Conservation (phyloP, 2,113 vertebrate genomes). For the Myotis davidii region DNA sequence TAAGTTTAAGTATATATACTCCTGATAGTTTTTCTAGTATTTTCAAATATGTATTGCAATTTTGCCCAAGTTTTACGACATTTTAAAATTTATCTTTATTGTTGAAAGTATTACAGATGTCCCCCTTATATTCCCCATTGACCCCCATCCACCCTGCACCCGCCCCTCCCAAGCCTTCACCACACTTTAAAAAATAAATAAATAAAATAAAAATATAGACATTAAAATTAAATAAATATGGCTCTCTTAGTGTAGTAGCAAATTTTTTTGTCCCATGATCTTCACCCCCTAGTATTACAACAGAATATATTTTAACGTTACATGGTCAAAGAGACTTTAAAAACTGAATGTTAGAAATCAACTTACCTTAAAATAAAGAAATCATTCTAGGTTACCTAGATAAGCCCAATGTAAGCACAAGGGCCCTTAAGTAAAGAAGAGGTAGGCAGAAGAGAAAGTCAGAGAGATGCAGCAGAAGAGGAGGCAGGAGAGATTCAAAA, state of each 20-base stretch:
- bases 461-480: not conserved
- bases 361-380: not conserved
- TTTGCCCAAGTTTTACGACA: no score
- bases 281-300: not conserved
- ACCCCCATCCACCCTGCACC: no score
- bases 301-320: not conserved
- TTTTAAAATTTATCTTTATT: no score
- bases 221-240: slow-evolving; percentile 26
- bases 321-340: not conserved
- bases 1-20: no score
- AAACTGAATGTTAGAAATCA: slow-evolving; percentile 28
- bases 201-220: not conserved
- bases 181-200: not conserved
- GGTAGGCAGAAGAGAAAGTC: not conserved
- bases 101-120: no score
- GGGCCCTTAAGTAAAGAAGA: not conserved
- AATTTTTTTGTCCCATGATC: not conserved
- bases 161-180: no score
- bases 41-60: no score
- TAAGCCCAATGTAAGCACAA: not conserved
- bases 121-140: no score
- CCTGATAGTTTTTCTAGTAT: no score
- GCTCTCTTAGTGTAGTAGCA: not conserved
- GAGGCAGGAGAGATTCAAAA: not conserved
- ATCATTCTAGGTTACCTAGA: not conserved